Base-by-base conservation (phyloP, 2,797 vertebrate genomes). In the Orientallactaga sibirica region DNA sequence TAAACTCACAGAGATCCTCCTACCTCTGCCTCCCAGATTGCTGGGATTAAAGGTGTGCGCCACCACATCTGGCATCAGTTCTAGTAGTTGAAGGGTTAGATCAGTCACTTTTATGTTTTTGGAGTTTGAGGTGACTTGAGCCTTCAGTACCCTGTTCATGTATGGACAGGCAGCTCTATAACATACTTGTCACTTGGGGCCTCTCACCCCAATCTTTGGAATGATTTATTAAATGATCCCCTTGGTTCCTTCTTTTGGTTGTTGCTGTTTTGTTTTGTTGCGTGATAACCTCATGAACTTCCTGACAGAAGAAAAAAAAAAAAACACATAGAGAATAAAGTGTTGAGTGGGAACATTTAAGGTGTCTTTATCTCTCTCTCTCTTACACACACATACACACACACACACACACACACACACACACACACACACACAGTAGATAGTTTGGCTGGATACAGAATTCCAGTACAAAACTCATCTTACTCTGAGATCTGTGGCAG, bases 371-470 rank as follows among this genome's bases (percentile, higher is more conserved):
- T 48, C 43, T 48, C 43, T 48, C 43, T 48, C 43, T 48, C 43
- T 48, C 43, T 48, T 48, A 48, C 43, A 48, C 43, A n/a, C n/a
- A n/a, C n/a, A n/a, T n/a, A 43, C 43, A 43, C 43, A 43, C 43
- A 43, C 43, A 43, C 43, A 43, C 43, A 43, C 43, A 43, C 43
- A 43, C 43, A 43, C 43, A 48, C 43, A 48, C 43, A 48, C 43
- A 48, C 43, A 48, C 43, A 48, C 3, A 41, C 55, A 71, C 24
- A 64, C 12, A 79, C 71, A 6, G 77, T 5, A 14, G 43, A 55
- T 80, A 73, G 76, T 64, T 94, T 82, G 91, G 10, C 75, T 82
- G 37, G 76, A 37, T 85, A 88, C 71, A 78, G 43, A 90, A 93
- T 83, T 93, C 84, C 86, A 29, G 11, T 25, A 25, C 55, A 58